Base-by-base conservation (phyloP, 2,113 vertebrate species). In the Caloenas nicobarica region DNA sequence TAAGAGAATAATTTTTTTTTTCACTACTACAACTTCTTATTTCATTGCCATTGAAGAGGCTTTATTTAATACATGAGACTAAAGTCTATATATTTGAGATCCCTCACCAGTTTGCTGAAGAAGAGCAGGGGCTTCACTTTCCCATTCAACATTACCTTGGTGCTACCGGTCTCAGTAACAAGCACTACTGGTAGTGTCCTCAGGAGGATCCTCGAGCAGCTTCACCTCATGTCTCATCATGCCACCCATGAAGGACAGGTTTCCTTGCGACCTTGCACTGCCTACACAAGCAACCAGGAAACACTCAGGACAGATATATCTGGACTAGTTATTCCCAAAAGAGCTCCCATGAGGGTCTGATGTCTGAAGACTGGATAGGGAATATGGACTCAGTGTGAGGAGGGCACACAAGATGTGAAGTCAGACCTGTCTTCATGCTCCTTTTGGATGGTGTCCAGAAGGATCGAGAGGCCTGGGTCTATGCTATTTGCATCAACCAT, bases 321-420 rank as follows among this genome's bases (percentile, higher is more conserved):
- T 23, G 33, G 10, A 16, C 21, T 14, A 69, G 34, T 2, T 6
- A 0, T 10, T 83, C 26, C 54, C 2, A 1, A 42, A 80, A 56
- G 8, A 68, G 4, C 2, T 1, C 5, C 6, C 17, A 16, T 0
- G 1, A 56, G 28, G 19, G 16, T 73, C 24, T 1, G 9, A 48
- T 4, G 0, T 34, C 29, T 84, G 36, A 23, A 2, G 9, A 21
- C 1, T 0, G 4, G 10, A 40, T 11, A 66, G 29, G 15, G 33
- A 66, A 26, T 24, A 78, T 3, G 11, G 15, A 46, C 8, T 76
- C 36, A 36, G 16, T 34, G 8, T 44, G 21, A 65, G 31, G 13
- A 9, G 6, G n/a, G 4, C 23, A 58, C 11, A 19, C 13, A 21
- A 60, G 60, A 12, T 29, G 8, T 38, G 65, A 46, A 53, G 16